phyloP scores from a whole-genome alignment of 2,888 invertebrate species.

The Callosobruchus maculatus region DNA sequence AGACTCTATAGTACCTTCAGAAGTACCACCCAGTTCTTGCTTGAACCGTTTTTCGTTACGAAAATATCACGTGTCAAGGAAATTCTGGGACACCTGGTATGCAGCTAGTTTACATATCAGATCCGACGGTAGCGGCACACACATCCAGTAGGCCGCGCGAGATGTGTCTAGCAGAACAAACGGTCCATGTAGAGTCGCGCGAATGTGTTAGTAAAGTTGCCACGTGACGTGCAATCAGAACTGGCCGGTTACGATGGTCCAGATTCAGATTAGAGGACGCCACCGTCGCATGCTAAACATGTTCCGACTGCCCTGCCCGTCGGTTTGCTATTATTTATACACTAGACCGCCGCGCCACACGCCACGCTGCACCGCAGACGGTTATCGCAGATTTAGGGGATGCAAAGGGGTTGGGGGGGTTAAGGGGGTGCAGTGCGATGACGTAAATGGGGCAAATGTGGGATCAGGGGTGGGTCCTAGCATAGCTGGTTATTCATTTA shows the following conservation, averaged over 20 bases:
- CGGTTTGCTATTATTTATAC: background rate
- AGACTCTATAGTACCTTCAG: no score
- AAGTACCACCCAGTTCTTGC: no score
- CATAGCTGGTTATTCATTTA: no score
- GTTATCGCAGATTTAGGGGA: background rate
- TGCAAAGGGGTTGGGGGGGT: background rate
- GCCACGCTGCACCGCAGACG: background rate
- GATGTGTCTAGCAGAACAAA: background rate
- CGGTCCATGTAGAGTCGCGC: background rate
- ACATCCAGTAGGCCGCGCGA: background rate
- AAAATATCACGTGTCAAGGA: no score
- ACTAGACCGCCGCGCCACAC: background rate
- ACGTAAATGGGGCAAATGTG: no score
- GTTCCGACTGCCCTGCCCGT: background rate
- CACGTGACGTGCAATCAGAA: background rate
- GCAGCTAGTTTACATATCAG: background rate
- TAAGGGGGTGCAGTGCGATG: no score
- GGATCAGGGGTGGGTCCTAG: no score
- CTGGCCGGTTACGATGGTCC: background rate
- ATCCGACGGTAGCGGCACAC: no score
- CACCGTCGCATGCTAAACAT: background rate
- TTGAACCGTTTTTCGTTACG: no score
- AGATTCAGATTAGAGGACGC: background rate
- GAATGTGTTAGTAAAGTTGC: background rate
- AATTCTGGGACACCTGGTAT: background rate